phyloP scores from a whole-genome alignment of 64 coral and sea anemone species.

The Cladopsammia gracilis region DNA sequence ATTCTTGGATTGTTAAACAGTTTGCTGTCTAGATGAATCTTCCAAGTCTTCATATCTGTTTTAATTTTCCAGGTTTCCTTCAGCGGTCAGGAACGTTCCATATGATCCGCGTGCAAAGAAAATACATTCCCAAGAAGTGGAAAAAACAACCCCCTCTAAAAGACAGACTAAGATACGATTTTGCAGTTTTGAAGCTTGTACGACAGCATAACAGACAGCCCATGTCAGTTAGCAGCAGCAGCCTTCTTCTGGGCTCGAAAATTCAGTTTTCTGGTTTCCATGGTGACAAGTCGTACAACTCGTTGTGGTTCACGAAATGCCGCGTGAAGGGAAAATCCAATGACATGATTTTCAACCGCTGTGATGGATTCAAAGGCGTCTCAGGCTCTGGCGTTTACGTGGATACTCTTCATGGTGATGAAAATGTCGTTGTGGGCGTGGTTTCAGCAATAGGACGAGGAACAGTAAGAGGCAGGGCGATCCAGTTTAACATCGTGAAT shows the following conservation, averaged over 20 bases:
- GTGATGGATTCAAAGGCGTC: constrained; percentile 69
- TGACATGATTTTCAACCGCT: constrained; percentile 62
- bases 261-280: constrained; percentile 80
- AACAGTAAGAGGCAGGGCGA: constrained; percentile 28
- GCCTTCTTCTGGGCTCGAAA: constrained; percentile 45
- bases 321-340: constrained; percentile 22
- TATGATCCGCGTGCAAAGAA: constrained; percentile 65
- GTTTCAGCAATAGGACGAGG: constrained; percentile 66
- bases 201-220: constrained; percentile 44
- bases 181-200: constrained; percentile 60
- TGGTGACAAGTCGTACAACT: constrained; percentile 61
- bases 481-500: constrained; percentile 61
- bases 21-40: too few relatives aligned
- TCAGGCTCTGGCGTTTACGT: constrained; percentile 77
- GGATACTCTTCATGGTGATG: constrained; percentile 14
- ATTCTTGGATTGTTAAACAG: too few relatives aligned
- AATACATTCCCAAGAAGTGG: constrained; percentile 57
- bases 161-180: constrained; percentile 52
- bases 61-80: constrained; percentile 59
- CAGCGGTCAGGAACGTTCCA: constrained; percentile 56
- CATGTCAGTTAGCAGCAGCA: constrained; percentile 54
- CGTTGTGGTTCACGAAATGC: constrained; percentile 58
- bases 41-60: background rate
- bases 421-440: constrained; percentile 64
- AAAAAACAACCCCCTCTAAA: background rate